Percentiles rank a stretch among this genome's conserved stretches.
phyloP scores from a whole-genome alignment of 2,113 vertebrate genomes.

The Cheirogaleus medius region DNA sequence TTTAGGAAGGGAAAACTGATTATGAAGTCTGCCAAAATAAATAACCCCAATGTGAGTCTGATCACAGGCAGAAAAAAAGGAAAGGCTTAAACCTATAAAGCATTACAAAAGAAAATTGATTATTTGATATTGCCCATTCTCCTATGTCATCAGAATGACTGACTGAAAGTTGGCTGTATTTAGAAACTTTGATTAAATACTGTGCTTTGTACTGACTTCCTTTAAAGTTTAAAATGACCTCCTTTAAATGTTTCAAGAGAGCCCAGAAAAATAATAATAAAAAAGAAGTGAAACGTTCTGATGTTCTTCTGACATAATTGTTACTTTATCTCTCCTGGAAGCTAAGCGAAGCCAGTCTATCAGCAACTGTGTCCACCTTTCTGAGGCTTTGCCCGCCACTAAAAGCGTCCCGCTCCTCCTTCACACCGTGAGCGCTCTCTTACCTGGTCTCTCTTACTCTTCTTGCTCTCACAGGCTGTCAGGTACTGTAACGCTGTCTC shows the following conservation, averaged over 20 bases:
- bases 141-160: not conserved
- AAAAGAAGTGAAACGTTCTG: constrained; percentile 12
- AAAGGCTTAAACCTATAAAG: not conserved
- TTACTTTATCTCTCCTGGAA: constrained; percentile 90
- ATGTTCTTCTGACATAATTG: constrained; percentile 75
- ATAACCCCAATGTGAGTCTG: not conserved
- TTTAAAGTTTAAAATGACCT: constrained; percentile 48
- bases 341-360: constrained; percentile 99
- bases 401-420: constrained; percentile 99
- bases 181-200: constrained; percentile 10
- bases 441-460: constrained; percentile 98
- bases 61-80: not conserved
- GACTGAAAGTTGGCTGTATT: constrained; percentile 60
- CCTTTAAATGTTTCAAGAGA: constrained; percentile 49
- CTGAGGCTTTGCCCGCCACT: constrained; percentile 96
- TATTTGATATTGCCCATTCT: not conserved
- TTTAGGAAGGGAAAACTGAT: not conserved
- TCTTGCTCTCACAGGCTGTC: constrained; percentile 98
- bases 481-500: constrained; percentile 92
- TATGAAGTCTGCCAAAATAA: not conserved
- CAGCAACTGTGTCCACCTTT: constrained; percentile 99
- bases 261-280: constrained; percentile 2
- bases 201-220: not conserved
- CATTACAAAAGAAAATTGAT: not conserved
- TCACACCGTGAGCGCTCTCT: constrained; percentile 98